These are phyloP conservation scores for Chloroceryle aenea DNA, from an alignment of 2,113 vertebrate genomes.

Conservation along the genomic window DNA sequence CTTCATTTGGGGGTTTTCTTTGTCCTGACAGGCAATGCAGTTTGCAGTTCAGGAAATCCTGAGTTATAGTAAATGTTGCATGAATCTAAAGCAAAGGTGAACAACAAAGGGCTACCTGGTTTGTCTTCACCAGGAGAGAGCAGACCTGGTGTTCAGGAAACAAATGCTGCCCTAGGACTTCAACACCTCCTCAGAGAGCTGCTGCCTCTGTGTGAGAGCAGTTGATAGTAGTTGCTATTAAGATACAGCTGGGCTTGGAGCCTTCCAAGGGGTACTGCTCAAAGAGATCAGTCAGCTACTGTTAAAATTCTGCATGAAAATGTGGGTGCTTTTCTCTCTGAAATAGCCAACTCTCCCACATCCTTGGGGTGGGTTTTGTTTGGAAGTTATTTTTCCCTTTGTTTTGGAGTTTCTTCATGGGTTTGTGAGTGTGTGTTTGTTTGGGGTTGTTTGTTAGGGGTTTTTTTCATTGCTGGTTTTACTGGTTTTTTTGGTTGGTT, in stretches of 20 bases:
- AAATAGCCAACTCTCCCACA: not conserved
- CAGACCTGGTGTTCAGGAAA: not conserved
- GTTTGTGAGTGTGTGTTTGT: no score
- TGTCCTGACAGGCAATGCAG: not conserved
- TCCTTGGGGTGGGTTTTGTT: no score
- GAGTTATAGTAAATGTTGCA: not conserved
- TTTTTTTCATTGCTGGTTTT: not conserved
- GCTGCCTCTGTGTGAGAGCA: not conserved
- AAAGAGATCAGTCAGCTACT: not conserved
- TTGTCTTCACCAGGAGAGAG: not conserved
- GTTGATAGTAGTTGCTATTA: slow-evolving; percentile 18
- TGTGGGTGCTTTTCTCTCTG: not conserved
- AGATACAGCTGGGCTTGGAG: not conserved
- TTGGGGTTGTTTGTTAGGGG: no score
- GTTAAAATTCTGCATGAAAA: slow-evolving; percentile 14
- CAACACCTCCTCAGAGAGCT: not conserved
- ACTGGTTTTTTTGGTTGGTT: no score
- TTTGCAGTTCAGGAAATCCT: not conserved
- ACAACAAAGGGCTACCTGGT: not conserved
- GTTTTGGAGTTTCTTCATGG: no score
- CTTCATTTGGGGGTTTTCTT: not conserved
- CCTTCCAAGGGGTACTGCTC: not conserved
- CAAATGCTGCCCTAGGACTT: not conserved
- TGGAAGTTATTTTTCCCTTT: not conserved
- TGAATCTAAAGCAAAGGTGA: not conserved